A percentile compares a stretch with the other conserved stretches of the same genome.
phyloP scores from a whole-genome alignment of 2,113 vertebrate genomes.

The Ginglymostoma cirratum region DNA sequence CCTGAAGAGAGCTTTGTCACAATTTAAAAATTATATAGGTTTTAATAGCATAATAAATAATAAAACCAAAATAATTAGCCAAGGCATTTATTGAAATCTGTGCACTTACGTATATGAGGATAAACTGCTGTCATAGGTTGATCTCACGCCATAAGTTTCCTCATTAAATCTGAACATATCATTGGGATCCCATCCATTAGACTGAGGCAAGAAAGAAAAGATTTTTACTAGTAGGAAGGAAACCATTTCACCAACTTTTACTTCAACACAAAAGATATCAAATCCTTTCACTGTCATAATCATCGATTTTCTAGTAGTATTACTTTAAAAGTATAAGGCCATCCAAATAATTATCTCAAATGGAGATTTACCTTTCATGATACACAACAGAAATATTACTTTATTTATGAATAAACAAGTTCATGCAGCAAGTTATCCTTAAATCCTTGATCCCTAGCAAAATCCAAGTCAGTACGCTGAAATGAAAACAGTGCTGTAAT shows the following conservation, averaged over 20 bases:
- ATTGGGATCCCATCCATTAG: conserved; percentile 98
- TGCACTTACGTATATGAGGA: conserved; percentile 92
- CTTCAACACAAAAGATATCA: neutral
- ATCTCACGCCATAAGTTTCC: conserved; percentile 93
- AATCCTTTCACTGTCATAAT: neutral
- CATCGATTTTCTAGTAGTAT: neutral
- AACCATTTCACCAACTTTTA: neutral
- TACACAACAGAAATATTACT: neutral
- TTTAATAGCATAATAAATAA: neutral
- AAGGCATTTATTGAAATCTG: conserved; percentile 2
- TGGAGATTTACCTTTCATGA: neutral
- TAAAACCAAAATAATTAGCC: neutral
- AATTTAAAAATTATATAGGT: neutral
- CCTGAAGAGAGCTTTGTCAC: neutral
- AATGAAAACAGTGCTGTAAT: neutral
- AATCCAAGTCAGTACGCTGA: neutral
- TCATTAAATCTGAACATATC: conserved; percentile 99
- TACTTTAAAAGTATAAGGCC: neutral
- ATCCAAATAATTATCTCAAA: neutral
- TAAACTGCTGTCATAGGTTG: conserved; percentile 96
- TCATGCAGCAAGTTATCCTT: neutral
- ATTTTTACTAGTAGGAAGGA: neutral
- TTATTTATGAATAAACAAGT: neutral
- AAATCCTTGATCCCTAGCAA: neutral
- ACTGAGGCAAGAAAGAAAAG: conserved; percentile 55